Evolutionary conservation across 2,113 vertebrate species (phyloP).

Genomic region (Microcebus jonahi): DNA sequence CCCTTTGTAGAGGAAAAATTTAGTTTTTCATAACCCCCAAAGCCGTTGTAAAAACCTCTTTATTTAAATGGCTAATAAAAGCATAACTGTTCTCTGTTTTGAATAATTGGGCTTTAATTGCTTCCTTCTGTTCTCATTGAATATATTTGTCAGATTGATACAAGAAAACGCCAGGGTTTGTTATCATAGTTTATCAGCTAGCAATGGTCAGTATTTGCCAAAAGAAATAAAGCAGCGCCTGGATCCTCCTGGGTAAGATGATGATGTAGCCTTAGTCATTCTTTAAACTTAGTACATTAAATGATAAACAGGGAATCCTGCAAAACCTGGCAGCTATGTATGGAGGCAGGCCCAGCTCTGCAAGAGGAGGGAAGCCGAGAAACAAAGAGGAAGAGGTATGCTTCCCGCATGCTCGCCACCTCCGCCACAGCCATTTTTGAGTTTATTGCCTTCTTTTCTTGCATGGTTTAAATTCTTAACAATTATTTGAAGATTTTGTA

Average conservation of each 20-base stretch:
- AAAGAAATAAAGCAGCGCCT: slow-evolving; percentile 37
- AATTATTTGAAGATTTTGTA: slow-evolving; percentile 62
- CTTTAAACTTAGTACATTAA: slow-evolving; percentile 93
- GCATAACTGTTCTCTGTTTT: slow-evolving; percentile 19
- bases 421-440: slow-evolving; percentile 78
- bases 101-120: slow-evolving; percentile 37
- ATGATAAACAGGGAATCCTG: slow-evolving; percentile 96
- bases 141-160: slow-evolving; percentile 25
- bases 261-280: slow-evolving; percentile 76
- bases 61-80: slow-evolving; percentile 17
- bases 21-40: slow-evolving; percentile 17
- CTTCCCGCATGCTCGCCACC: slow-evolving; percentile 87
- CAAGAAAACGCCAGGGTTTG: slow-evolving; percentile 10
- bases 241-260: slow-evolving; percentile 74
- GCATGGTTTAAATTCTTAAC: slow-evolving; percentile 84
- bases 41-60: not conserved
- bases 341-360: slow-evolving; percentile 91
- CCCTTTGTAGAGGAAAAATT: not conserved
- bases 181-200: not conserved
- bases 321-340: slow-evolving; percentile 93
- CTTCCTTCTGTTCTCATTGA: slow-evolving; percentile 49
- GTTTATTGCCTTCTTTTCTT: slow-evolving; percentile 75
- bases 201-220: slow-evolving; percentile 51
- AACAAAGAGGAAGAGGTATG: slow-evolving; percentile 99
- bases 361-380: slow-evolving; percentile 93